Evolutionary conservation across 2,888 invertebrate genomes (phyloP), one percentile per base, ranked within the genome.

Genomic region (Parelbella ahira): DNA sequence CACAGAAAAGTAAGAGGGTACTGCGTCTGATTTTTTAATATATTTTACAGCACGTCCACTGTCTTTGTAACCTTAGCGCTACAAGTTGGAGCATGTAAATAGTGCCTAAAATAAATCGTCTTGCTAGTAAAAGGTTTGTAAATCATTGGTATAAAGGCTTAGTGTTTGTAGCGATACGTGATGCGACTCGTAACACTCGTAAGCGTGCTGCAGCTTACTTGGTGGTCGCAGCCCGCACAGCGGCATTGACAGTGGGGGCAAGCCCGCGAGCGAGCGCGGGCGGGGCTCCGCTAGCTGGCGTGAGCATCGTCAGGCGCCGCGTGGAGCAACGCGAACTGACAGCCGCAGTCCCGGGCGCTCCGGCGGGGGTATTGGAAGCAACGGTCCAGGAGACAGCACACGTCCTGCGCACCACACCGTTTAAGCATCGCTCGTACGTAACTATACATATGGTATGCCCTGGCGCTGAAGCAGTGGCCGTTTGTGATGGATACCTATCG

Each of bases 281-380:
- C 86, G 32, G 76, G 79, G 58, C 73, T 78, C 78, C 82, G 86
- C 86, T 87, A 91, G 90, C 90, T 90, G 89, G 68, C 88, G 68
- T 77, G 77, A 58, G 59, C 67, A 58, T 88, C 90, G 81, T 91
- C 92, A 72, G 92, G 93, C 62, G 92, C 95, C 73, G 95, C 93
- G 89, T 95, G 95, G 72, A 95, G 92, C 72, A 95, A 90, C 68
- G 95, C 95, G 88, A 95, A 95, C 87, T 95, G 94, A 90, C 95
- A 95, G 87, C 94, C 94, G 80, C 95, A 95, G 83, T 95, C 95
- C 75, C 95, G 92, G 58, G 92, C 90, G 77, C 91, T 89, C 75
- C 93, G 91, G 65, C 93, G 90, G 58, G 93, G 93, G 83, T 93
- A 93, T 89, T 93, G 93, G 91, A 95, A 95, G 91, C 95, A 95